phyloP scores from a whole-genome alignment of 2,888 invertebrate genomes.

The Bombyx huttoni region DNA sequence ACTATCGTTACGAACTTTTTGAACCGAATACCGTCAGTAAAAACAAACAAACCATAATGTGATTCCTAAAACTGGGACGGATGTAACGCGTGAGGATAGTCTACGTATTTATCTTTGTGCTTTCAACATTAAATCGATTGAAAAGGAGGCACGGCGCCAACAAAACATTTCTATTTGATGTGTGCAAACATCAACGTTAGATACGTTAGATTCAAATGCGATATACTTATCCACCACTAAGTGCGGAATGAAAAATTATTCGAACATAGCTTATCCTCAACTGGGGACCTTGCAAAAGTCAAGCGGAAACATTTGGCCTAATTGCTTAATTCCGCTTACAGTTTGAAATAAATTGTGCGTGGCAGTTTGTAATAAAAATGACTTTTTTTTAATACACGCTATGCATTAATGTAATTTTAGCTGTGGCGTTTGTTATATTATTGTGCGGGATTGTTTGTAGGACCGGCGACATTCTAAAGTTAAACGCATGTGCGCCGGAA shows the following conservation, averaged over 20 bases:
- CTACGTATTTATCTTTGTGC: constrained; percentile 21
- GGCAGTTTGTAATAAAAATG: neutral
- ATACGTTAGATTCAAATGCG: neutral
- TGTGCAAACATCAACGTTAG: too few relatives aligned
- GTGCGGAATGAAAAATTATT: neutral
- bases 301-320: neutral
- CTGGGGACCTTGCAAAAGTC: neutral
- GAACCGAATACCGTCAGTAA: constrained; percentile 9
- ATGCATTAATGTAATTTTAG: too few relatives aligned
- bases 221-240: constrained; percentile 7
- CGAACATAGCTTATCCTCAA: neutral
- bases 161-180: constrained; percentile 12
- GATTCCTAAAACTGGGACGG: constrained; percentile 25
- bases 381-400: too few relatives aligned
- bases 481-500: constrained; percentile 25
- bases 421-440: neutral
- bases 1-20: constrained; percentile 2
- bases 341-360: neutral
- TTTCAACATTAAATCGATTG: constrained; percentile 14
- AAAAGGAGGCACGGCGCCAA: constrained; percentile 25
- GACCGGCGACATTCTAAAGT: constrained; percentile 1
- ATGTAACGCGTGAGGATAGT: constrained; percentile 17
- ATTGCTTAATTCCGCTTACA: neutral
- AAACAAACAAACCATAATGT: constrained; percentile 19
- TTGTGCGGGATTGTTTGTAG: neutral